A percentile compares a stretch with the other conserved stretches of the same genome.
Evolutionary conservation across 2,888 invertebrate species (phyloP).

Genomic region (Ormyrus rosae): DNA sequence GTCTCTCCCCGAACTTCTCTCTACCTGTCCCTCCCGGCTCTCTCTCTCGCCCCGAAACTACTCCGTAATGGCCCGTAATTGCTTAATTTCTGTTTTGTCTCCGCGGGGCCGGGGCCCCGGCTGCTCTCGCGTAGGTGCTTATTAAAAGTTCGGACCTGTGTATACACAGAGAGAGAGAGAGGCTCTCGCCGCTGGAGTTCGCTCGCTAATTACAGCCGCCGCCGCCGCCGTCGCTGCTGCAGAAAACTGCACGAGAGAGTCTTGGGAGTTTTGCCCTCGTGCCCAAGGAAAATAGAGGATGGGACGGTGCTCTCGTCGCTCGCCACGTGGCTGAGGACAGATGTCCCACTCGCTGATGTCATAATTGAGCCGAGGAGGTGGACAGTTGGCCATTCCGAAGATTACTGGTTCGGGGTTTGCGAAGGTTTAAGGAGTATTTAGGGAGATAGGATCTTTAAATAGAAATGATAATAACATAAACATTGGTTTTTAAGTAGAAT

Average conservation of each 20-base stretch:
- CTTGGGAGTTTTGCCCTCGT: too few species aligned
- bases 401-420: neutral
- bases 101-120: constrained; percentile 10
- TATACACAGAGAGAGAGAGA: neutral
- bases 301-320: too few species aligned
- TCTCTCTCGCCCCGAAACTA: constrained; percentile 59
- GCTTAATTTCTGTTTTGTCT: constrained; percentile 69
- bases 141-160: constrained; percentile 54
- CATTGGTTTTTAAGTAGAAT: too few species aligned
- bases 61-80: constrained; percentile 68
- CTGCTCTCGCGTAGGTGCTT: constrained; percentile 51
- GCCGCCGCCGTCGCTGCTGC: neutral
- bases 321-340: neutral
- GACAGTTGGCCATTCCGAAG: neutral
- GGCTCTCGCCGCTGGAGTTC: constrained; percentile 20
- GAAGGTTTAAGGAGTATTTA: neutral
- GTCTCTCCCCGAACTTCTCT: neutral
- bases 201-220: constrained; percentile 42
- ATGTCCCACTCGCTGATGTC: neutral
- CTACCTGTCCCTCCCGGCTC: neutral
- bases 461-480: too few species aligned
- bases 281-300: too few species aligned
- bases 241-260: neutral
- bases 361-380: neutral
- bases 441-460: too few species aligned